These are phyloP conservation scores for Drosophila paucipuncta DNA, from an alignment of 2,888 invertebrate species.

Conservation along the genomic window DNA sequence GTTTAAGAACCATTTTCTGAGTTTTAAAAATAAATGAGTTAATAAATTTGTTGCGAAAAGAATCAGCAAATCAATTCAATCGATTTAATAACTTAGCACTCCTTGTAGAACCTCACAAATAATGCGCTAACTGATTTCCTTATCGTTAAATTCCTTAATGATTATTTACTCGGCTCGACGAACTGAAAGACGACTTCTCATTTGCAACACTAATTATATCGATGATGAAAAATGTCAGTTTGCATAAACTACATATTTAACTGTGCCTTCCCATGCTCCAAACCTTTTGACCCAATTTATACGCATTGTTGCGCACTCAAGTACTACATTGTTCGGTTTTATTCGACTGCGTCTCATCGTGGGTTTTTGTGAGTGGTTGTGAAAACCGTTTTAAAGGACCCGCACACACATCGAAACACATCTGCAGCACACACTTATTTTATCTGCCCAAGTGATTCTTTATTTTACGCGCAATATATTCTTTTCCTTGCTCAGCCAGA, in stretches of 20 bases:
- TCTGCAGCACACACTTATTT: constrained; percentile 5
- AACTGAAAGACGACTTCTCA: neutral
- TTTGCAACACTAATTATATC: constrained; percentile 1
- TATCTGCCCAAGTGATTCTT: constrained; percentile 24
- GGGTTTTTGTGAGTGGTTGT: constrained; percentile 8
- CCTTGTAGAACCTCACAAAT: neutral
- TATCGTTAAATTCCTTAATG: neutral
- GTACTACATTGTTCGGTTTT: constrained; percentile 42
- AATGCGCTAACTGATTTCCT: neutral
- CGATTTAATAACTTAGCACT: neutral
- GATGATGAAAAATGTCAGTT: neutral
- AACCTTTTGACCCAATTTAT: neutral
- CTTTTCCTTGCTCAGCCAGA: neutral
- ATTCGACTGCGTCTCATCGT: constrained; percentile 18
- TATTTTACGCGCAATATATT: constrained; percentile 24
- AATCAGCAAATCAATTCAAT: neutral
- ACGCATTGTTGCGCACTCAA: constrained; percentile 25
- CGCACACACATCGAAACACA: constrained; percentile 1
- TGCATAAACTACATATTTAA: neutral
- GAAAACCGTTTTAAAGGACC: constrained; percentile 9
- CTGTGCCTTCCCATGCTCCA: neutral
- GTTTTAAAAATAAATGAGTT: neutral
- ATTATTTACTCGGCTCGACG: neutral
- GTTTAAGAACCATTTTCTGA: too few relatives aligned
- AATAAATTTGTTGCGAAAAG: neutral